phyloP scores from a whole-genome alignment of 2,888 invertebrate species.

The Adelphocoris suturalis region DNA sequence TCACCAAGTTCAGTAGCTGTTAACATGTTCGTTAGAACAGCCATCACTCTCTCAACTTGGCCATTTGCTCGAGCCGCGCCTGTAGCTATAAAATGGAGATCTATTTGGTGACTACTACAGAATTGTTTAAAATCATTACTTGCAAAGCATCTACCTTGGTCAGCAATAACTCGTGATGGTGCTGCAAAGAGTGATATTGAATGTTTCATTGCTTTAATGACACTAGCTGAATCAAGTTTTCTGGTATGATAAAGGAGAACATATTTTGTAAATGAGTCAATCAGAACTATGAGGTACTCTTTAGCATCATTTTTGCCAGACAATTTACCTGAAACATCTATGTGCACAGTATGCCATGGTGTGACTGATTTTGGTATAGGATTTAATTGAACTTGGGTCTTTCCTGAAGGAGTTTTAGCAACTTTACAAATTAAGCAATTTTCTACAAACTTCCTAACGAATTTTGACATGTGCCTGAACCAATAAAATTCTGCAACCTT shows the following conservation, averaged over 20 bases:
- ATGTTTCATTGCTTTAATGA: constrained; percentile 71
- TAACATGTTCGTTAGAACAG: constrained; percentile 42
- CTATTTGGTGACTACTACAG: constrained; percentile 71
- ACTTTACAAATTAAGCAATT: constrained; percentile 77
- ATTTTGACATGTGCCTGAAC: no score
- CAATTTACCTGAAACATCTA: constrained; percentile 75
- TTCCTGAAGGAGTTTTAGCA: constrained; percentile 77
- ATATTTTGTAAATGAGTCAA: no score
- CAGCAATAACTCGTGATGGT: no score
- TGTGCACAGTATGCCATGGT: constrained; percentile 75
- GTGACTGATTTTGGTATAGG: constrained; percentile 76
- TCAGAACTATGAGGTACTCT: no score
- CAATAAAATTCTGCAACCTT: no score
- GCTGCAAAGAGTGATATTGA: constrained; percentile 73
- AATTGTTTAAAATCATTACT: constrained; percentile 73
- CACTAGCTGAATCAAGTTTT: constrained; percentile 76
- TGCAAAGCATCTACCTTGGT: no score
- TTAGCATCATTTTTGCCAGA: no score
- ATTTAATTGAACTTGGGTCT: neutral
- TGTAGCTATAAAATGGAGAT: constrained; percentile 76
- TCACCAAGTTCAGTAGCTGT: constrained; percentile 56
- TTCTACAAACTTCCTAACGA: no score
- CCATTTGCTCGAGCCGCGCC: constrained; percentile 76
- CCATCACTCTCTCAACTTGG: constrained; percentile 51
- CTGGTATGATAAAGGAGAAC: constrained; percentile 71